Percentiles rank a stretch among this genome's conserved stretches.
Conservation (phyloP, 2,113 vertebrate species). For the Ivindomyrus marchei region DNA sequence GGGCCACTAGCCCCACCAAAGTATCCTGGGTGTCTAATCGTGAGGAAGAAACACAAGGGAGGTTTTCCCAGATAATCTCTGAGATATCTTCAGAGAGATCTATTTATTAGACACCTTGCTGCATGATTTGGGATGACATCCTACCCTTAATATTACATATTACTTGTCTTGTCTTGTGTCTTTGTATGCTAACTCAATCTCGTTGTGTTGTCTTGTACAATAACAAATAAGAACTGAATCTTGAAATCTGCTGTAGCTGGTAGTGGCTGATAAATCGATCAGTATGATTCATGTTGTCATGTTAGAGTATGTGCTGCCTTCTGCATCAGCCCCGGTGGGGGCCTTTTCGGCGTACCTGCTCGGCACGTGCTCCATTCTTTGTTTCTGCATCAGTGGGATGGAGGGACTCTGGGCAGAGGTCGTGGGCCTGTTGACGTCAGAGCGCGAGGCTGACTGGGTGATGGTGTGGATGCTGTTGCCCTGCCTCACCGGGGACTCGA, state of each 20-base stretch:
- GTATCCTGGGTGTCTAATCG: conserved; percentile 46
- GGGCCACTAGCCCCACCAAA: conserved; percentile 56
- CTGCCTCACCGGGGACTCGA: conserved; percentile 57
- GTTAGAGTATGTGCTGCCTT: background rate
- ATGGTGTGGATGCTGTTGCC: conserved; percentile 69
- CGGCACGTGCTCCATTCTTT: conserved; percentile 46
- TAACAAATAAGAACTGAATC: background rate
- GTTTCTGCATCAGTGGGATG: conserved; percentile 51
- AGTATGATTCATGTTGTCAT: background rate
- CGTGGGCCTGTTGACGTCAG: conserved; percentile 45
- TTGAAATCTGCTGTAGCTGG: background rate
- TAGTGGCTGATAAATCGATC: background rate
- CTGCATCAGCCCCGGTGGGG: background rate
- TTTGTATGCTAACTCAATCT: background rate
- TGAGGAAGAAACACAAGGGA: conserved; percentile 22
- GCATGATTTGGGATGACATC: background rate
- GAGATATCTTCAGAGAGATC: background rate
- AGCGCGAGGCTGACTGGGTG: conserved; percentile 58
- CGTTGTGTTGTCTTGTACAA: background rate
- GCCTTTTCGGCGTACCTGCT: conserved; percentile 57
- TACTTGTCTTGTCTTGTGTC: background rate
- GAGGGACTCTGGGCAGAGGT: conserved; percentile 47
- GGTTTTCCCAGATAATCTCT: background rate
- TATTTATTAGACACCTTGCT: background rate
- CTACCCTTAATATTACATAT: background rate